Conservation (phyloP, 2,797 vertebrate species). For the Gallirallus australis region DNA sequence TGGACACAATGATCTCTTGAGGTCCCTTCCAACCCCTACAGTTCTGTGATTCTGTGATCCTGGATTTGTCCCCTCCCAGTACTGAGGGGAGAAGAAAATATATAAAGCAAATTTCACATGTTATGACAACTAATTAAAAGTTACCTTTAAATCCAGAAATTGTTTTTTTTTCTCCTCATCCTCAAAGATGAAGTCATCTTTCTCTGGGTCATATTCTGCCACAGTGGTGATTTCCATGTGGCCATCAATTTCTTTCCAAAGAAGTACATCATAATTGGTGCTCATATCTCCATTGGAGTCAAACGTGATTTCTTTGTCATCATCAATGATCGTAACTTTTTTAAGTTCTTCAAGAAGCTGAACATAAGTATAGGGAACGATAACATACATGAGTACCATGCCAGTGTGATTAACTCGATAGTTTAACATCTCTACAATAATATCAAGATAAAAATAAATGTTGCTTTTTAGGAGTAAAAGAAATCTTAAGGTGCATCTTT, state of each 20-base stretch:
- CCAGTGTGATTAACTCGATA: background rate
- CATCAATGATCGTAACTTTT: constrained; percentile 71
- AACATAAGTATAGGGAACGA: background rate
- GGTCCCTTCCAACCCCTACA: too few relatives aligned
- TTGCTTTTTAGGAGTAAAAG: background rate
- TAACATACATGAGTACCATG: background rate
- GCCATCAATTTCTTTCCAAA: constrained; percentile 81
- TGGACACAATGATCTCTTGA: too few relatives aligned
- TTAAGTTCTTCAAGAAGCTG: constrained; percentile 83
- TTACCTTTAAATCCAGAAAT: constrained; percentile 82
- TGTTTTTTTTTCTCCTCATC: constrained; percentile 67
- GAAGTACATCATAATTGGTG: constrained; percentile 83
- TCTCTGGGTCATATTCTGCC: constrained; percentile 81
- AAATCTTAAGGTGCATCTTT: background rate
- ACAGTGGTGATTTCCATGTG: constrained; percentile 74
- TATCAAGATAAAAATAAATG: background rate
- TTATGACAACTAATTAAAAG: background rate
- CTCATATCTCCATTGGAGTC: constrained; percentile 84
- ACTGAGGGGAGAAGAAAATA: background rate
- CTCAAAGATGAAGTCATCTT: constrained; percentile 75
- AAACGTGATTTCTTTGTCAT: constrained; percentile 78
- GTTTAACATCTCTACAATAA: background rate
- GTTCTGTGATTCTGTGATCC: too few relatives aligned
- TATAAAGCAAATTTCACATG: background rate
- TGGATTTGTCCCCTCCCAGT: too few relatives aligned